Evolutionary conservation across 64 coral and sea anemone species (phyloP), one percentile per base, ranked within the genome.

Genomic region (Montipora capricornis): DNA sequence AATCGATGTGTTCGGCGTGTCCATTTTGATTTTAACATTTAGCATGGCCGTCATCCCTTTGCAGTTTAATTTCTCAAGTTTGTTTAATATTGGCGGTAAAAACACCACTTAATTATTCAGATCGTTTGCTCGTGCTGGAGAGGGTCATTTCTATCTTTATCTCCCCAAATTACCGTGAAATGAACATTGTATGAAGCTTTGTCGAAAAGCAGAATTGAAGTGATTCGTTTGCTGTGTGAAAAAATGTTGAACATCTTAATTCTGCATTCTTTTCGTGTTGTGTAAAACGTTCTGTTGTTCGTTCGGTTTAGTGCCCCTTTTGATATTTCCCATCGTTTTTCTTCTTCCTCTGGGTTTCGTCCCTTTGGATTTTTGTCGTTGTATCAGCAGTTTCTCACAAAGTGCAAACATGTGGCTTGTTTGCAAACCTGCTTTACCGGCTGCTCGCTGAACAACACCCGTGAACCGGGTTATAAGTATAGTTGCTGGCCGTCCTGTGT

Each of bases 391-490:
- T 84, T 84, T 68, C 26, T 5, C 10, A 5, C 55, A 58, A 20
- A 62, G 20, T 61, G 80, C 58, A 83, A 83, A 68, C 60, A 48
- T 16, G 47, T 49, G 11, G 79, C 17, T 15, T 10, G 16, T 49
- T 2, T 6, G 44, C 45, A 86, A 86, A 86, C 82, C 82, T n/a
- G 82, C 66, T 86, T 86, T 70, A 86, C 82, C 66, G 82, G 82
- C 64, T 73, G 44, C 53, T 4, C 53, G 53, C 53, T 57, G 1
- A 46, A 86, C 44, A 49, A 73, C 62, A 86, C 44, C 45, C 44
- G 13, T 45, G 55, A 20, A 82, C 59, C 37, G 37, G 37, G 37
- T 37, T 37, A 37, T 8, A 24, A 16, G 9, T 44, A 49, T 66
- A 49, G 53, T 37, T 82, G 20, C 81, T 61, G 8, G 26, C 59